Evolutionary conservation across 1,140 invertebrate species (phyloP).

Genomic region (Pachypeltis micranthus): DNA sequence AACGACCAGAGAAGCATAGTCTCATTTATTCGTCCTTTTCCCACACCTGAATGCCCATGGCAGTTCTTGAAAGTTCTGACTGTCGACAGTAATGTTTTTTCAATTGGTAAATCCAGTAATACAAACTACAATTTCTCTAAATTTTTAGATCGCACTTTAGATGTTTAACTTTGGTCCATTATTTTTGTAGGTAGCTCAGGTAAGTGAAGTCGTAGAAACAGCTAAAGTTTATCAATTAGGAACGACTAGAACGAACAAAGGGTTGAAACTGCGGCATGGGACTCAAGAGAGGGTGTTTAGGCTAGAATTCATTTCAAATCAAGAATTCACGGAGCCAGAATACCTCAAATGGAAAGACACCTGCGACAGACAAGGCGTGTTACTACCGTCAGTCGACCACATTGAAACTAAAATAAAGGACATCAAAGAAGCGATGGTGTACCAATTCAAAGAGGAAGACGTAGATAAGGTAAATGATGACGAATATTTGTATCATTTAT

Average conservation of each 20-base stretch:
- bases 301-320: constrained; percentile 95
- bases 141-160: too few species aligned
- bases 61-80: too few species aligned
- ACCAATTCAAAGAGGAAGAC: constrained; percentile 78
- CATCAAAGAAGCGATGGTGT: constrained; percentile 77
- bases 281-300: constrained; percentile 83
- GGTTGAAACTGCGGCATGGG: constrained; percentile 63
- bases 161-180: too few species aligned
- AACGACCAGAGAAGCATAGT: too few species aligned
- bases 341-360: constrained; percentile 87
- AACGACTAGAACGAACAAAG: constrained; percentile 85
- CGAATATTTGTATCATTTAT: background rate
- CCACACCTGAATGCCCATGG: too few species aligned
- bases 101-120: too few species aligned
- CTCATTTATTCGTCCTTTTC: too few species aligned
- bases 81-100: too few species aligned
- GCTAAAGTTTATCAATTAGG: constrained; percentile 88
- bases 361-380: constrained; percentile 59
- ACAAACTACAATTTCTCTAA: too few species aligned
- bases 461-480: constrained; percentile 48
- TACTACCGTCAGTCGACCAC: constrained; percentile 71
- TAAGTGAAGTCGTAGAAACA: constrained; percentile 89
- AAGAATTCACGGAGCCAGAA: constrained; percentile 85
- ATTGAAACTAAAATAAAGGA: constrained; percentile 77
- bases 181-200: constrained; percentile 70